Evolutionary conservation across 30 jellyfish, hydroid and myxozoan species (phyloP), one percentile per base, ranked within the genome.

Genomic region (Clytia hemisphaerica): DNA sequence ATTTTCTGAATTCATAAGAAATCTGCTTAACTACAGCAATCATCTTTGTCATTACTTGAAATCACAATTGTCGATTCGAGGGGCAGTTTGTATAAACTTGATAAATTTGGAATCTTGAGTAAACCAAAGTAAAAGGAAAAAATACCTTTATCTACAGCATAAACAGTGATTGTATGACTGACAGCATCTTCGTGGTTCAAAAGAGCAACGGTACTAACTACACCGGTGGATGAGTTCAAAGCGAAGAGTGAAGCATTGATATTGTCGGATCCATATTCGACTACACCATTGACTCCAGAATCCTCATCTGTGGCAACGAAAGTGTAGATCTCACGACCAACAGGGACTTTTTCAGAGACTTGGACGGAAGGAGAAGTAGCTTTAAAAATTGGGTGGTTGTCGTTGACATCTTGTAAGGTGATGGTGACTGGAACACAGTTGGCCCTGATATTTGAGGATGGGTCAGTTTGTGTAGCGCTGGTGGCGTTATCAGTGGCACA

Each of bases 401-500:
- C 94, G 45, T 67, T 73, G n/a, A 34, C 83, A 45, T 86, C 92
- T 36, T 0, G 24, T 19, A 86, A 76, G 2, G 26, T 4, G 18
- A 86, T 42, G 10, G 93, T 72, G 37, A 86, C 75, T 14, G 63
- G 45, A 22, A 82, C 38, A 22, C 82, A 58, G 0, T 82, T 45
- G 2, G 51, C 22, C 26, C 80, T 64, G 3, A 35, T 45, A 35
- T 65, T 67, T 35, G 37, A 24, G 25, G 58, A 31, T 27, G 73
- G 51, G 21, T 25, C n/a, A 12, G 79, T 46, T 57, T 63, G 64
- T 16, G 15, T 25, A 28, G 6, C 0, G 26, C 44, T 63, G 22
- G 22, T 60, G 1, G 83, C 96, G 14, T 86, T 58, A 53, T 86
- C 92, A 33, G 80, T 37, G 24, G 80, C 96, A 19, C 71, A 61